Percentiles rank a stretch among this genome's conserved stretches.
Evolutionary conservation across 2,113 vertebrate genomes (phyloP).

Genomic region (Manacus vitellinus): DNA sequence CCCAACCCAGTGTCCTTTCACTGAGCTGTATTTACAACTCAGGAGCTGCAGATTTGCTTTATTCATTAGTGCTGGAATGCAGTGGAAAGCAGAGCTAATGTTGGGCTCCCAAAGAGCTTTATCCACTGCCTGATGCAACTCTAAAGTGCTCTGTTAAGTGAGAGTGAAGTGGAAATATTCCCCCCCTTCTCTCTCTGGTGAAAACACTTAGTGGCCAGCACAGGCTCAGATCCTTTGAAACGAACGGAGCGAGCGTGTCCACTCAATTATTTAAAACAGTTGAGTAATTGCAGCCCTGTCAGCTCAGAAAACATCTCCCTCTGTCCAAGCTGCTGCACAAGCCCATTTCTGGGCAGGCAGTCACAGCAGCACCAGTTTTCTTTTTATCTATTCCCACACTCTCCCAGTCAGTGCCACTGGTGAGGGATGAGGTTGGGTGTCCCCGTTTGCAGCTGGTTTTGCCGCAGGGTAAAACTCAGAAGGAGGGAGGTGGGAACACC

Average conservation of each 20-base stretch:
- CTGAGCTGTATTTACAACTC: not conserved
- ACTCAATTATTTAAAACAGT: slow-evolving; percentile 67
- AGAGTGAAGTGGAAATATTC: not conserved
- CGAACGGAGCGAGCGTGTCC: slow-evolving; percentile 11
- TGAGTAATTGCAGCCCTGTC: slow-evolving; percentile 56
- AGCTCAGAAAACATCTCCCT: slow-evolving; percentile 41
- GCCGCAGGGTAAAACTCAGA: not conserved
- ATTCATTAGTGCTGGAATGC: not conserved
- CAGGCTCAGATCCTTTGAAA: not conserved
- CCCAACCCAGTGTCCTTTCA: not conserved
- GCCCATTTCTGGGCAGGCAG: not conserved
- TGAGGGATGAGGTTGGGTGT: not conserved
- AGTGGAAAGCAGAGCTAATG: not conserved
- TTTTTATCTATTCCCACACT: not conserved
- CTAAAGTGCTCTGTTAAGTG: not conserved
- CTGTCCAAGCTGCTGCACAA: slow-evolving; percentile 42
- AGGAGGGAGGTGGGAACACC: not conserved
- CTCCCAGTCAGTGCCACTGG: not conserved
- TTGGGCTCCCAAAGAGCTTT: not conserved
- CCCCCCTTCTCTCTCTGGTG: not conserved
- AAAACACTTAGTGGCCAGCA: slow-evolving; percentile 32
- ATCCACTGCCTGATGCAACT: not conserved
- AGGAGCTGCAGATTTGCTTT: slow-evolving; percentile 4
- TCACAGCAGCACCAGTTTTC: not conserved
- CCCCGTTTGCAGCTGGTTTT: not conserved